Percentiles rank a stretch among this genome's conserved stretches.
Evolutionary conservation across 1,140 invertebrate species (phyloP).

Genomic region (Drepana arcuata): DNA sequence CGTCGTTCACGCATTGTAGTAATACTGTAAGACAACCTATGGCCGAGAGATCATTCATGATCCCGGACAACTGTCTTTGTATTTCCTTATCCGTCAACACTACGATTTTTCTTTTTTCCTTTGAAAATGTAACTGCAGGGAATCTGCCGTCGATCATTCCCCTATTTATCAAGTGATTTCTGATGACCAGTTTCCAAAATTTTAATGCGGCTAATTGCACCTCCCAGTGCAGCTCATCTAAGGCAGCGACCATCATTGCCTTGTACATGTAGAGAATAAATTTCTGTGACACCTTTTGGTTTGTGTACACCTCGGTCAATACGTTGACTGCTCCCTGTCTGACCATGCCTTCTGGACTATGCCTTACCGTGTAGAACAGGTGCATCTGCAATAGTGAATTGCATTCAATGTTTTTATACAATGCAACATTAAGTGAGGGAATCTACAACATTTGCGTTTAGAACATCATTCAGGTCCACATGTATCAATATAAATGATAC

Average conservation of each 20-base stretch:
- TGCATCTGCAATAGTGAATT: conserved; percentile 14
- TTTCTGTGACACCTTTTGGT: conserved; percentile 70
- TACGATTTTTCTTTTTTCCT: conserved; percentile 78
- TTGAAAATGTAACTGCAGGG: conserved; percentile 80
- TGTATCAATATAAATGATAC: too few species aligned
- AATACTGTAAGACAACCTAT: conserved; percentile 77
- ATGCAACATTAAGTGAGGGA: not conserved
- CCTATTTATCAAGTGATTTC: conserved; percentile 74
- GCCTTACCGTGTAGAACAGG: conserved; percentile 9
- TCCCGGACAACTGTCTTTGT: conserved; percentile 73
- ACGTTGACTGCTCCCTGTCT: conserved; percentile 76
- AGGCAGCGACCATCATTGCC: conserved; percentile 72
- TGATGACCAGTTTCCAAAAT: conserved; percentile 78
- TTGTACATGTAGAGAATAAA: conserved; percentile 40
- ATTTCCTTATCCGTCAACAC: conserved; percentile 76
- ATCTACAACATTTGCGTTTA: too few species aligned
- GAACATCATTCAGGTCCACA: too few species aligned
- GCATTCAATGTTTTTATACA: not conserved
- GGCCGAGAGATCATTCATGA: conserved; percentile 73
- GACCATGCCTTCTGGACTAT: conserved; percentile 79
- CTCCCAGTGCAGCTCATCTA: conserved; percentile 81
- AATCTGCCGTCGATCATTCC: conserved; percentile 82
- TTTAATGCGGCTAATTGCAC: conserved; percentile 77
- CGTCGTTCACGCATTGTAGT: conserved; percentile 73
- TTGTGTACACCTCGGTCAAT: conserved; percentile 74